These are phyloP conservation scores for Stenodera caucasica DNA, from an alignment of 2,888 invertebrate genomes.

Conservation along the genomic window DNA sequence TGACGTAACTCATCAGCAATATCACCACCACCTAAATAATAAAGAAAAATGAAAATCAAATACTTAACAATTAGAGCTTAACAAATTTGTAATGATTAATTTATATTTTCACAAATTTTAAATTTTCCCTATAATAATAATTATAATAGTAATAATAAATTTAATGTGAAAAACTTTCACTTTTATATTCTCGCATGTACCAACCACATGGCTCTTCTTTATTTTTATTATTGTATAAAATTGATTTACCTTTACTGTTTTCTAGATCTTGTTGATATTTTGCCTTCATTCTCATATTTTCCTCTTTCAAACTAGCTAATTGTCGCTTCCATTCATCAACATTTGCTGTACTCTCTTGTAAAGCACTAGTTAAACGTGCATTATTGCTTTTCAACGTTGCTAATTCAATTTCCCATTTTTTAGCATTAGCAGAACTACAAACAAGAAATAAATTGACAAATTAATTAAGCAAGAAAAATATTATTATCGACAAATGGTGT, in stretches of 20 bases:
- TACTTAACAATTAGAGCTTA: background rate
- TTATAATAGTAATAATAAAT: background rate
- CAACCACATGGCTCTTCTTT: too few species aligned
- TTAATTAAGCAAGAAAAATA: too few species aligned
- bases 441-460: constrained; percentile 10
- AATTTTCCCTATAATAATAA: background rate
- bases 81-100: background rate
- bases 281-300: constrained; percentile 80
- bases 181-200: background rate
- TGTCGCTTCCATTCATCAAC: constrained; percentile 99
- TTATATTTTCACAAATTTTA: background rate
- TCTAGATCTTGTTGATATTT: constrained; percentile 72
- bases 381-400: constrained; percentile 96
- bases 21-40: constrained; percentile 62
- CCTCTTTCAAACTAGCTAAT: constrained; percentile 88
- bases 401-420: constrained; percentile 98
- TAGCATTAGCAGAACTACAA: constrained; percentile 92
- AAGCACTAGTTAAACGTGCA: constrained; percentile 88
- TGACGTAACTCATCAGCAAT: constrained; percentile 77
- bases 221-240: background rate
- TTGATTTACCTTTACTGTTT: constrained; percentile 62
- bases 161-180: background rate
- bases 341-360: constrained; percentile 94
- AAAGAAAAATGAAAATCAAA: background rate
- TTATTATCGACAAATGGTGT: background rate